These are phyloP conservation scores for Illadopsis cleaveri DNA, from an alignment of 2,113 vertebrate genomes.

Conservation along the genomic window DNA sequence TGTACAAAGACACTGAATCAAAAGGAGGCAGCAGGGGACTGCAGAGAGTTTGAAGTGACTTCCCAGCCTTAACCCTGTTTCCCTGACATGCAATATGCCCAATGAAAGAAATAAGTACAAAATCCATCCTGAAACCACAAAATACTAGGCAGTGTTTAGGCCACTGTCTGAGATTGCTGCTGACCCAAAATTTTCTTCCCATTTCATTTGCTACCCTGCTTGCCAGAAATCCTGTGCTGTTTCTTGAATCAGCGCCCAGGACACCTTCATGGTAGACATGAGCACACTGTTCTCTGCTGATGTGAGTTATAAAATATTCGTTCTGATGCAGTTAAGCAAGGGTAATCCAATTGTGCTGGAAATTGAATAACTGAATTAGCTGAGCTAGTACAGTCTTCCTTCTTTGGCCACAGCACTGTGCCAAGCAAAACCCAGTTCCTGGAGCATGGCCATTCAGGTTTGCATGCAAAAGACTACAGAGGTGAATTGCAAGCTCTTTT, in stretches of 20 bases:
- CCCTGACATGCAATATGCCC: not conserved
- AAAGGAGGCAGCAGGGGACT: not conserved
- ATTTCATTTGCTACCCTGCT: not conserved
- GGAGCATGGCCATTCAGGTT: not conserved
- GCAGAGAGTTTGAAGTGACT: not conserved
- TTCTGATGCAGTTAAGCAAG: not conserved
- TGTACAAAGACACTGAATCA: not conserved
- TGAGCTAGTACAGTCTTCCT: not conserved
- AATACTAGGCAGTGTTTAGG: not conserved
- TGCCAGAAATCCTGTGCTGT: not conserved
- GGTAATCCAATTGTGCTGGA: constrained; percentile 23
- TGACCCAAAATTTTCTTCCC: not conserved
- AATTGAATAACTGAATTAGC: constrained; percentile 39
- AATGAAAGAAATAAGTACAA: not conserved
- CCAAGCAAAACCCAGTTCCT: not conserved
- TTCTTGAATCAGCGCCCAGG: not conserved
- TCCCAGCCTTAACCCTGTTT: not conserved
- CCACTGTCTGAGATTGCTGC: not conserved
- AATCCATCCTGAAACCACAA: not conserved
- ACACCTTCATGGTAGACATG: not conserved
- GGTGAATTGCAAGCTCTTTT: not conserved
- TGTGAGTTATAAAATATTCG: not conserved
- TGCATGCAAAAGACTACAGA: not conserved
- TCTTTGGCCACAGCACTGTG: not conserved
- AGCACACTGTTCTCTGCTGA: not conserved